Percentiles rank a stretch among this genome's conserved stretches.
These are phyloP conservation scores for Gobionotothen gibberifrons DNA, from an alignment of 2,797 vertebrate genomes.

Conservation along the genomic window DNA sequence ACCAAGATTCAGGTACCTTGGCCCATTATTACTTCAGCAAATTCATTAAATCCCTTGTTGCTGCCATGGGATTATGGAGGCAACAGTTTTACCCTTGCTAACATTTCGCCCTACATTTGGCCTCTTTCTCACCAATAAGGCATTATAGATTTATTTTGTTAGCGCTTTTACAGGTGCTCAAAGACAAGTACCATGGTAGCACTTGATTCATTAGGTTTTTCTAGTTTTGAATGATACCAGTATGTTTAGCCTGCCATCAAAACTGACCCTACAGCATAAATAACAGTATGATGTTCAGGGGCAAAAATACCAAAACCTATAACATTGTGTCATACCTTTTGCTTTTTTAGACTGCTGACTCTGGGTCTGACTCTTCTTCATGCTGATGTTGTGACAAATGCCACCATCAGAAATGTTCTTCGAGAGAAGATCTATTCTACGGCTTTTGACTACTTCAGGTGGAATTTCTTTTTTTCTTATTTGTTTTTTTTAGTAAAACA, in stretches of 20 bases:
- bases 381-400: slow-evolving; percentile 94
- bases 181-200: no score
- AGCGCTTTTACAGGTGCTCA: no score
- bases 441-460: slow-evolving; percentile 98
- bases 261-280: no score
- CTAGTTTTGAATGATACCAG: no score
- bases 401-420: slow-evolving; percentile 94
- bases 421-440: slow-evolving; percentile 98
- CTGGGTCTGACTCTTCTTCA: slow-evolving; percentile 93
- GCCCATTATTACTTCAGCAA: not conserved
- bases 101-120: no score
- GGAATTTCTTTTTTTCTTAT: not conserved
- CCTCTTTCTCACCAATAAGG: no score
- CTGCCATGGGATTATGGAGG: no score
- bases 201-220: no score
- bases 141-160: no score
- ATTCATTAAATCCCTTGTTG: not conserved
- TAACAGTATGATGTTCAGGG: not conserved
- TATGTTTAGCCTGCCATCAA: no score
- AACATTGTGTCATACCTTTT: not conserved
- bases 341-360: slow-evolving; percentile 87
- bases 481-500: not conserved
- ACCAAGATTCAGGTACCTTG: slow-evolving; percentile 86
- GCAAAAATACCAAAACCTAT: not conserved
- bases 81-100: no score